phyloP scores from a whole-genome alignment of 2,797 vertebrate genomes.

The Schizopygopsis malacanthus region DNA sequence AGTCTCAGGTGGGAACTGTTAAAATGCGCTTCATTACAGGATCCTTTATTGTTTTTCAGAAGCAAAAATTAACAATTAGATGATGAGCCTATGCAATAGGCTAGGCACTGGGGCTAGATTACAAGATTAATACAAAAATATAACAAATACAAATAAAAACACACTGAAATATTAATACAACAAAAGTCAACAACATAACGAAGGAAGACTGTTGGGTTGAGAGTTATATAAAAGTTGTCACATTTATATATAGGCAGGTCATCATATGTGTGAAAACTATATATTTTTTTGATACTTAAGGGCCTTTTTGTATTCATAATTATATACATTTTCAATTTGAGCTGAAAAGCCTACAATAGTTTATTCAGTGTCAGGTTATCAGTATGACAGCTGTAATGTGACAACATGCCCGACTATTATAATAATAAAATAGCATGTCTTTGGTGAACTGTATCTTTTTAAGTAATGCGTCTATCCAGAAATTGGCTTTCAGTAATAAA shows the following conservation, averaged over 20 bases:
- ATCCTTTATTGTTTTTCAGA: conserved; percentile 54
- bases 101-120: background rate
- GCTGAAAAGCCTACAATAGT: background rate
- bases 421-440: background rate
- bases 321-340: background rate
- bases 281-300: background rate
- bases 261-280: background rate
- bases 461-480: background rate
- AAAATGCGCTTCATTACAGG: conserved; percentile 53
- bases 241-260: background rate
- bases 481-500: conserved; percentile 18
- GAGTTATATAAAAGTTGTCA: background rate
- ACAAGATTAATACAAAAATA: background rate
- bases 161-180: background rate
- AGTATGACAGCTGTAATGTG: conserved; percentile 5
- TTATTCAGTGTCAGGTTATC: background rate
- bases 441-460: background rate
- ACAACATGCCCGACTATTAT: background rate
- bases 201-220: background rate
- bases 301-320: background rate
- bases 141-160: background rate
- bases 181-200: background rate
- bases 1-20: conserved; percentile 42
- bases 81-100: conserved; percentile 3
- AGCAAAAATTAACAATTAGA: conserved; percentile 41